Evolutionary conservation across 2,888 invertebrate genomes (phyloP).

Genomic region (Epinotia demarniana): DNA sequence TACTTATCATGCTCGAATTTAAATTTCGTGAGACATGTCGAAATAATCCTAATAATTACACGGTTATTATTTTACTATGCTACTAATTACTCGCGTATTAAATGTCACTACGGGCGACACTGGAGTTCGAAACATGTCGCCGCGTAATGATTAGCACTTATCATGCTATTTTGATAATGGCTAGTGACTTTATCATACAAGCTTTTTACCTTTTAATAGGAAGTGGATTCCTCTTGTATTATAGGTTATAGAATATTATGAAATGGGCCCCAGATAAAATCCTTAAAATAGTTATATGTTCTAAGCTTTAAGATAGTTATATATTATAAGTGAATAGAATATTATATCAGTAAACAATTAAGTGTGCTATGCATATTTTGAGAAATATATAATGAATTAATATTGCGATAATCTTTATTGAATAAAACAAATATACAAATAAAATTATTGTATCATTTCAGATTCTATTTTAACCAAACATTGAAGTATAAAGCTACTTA

Average conservation of each 20-base stretch:
- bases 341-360: neutral
- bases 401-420: neutral
- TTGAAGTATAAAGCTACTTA: neutral
- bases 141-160: too few species aligned
- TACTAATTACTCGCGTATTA: too few species aligned
- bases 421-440: neutral
- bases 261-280: neutral
- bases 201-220: neutral
- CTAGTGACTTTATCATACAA: neutral
- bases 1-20: too few species aligned
- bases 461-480: neutral
- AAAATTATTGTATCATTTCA: neutral
- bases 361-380: neutral
- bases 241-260: neutral
- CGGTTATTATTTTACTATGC: too few species aligned
- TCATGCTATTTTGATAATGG: too few species aligned
- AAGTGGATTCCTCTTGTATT: neutral
- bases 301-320: constrained; percentile 11
- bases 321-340: neutral
- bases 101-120: too few species aligned
- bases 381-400: neutral
- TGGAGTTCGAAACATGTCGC: too few species aligned
- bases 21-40: too few species aligned
- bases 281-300: neutral
- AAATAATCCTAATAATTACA: too few species aligned